Conservation (phyloP, 2,113 vertebrate species). For the Micromys minutus region DNA sequence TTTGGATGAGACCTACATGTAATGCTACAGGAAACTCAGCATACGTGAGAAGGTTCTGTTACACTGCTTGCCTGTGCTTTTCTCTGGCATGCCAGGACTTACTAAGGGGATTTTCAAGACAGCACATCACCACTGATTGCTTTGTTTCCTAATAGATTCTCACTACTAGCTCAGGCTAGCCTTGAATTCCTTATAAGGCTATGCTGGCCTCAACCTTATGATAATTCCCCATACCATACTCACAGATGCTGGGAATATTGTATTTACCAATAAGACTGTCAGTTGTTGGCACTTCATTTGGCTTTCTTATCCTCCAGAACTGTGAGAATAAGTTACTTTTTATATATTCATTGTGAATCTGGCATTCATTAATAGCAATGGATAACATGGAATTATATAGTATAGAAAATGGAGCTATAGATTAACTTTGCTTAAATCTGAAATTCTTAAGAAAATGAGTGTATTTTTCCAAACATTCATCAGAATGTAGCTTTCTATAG, state of each 20-base stretch:
- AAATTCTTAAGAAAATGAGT: neutral
- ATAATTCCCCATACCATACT: no score
- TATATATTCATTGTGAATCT: neutral
- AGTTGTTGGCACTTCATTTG: neutral
- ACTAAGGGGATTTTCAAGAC: neutral
- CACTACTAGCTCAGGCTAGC: neutral
- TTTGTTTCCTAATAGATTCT: neutral
- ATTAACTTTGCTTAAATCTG: neutral
- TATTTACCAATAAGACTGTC: neutral
- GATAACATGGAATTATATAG: neutral
- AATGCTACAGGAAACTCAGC: no score
- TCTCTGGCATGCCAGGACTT: neutral
- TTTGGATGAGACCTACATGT: neutral
- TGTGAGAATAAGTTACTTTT: neutral
- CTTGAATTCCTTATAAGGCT: no score
- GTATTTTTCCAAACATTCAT: neutral
- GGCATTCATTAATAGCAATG: neutral
- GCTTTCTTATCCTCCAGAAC: no score
- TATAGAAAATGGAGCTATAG: neutral
- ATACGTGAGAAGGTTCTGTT: neutral
- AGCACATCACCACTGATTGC: neutral
- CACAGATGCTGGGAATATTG: neutral
- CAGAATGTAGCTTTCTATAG: neutral
- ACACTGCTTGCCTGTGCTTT: neutral
- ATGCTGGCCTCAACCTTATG: no score